phyloP scores from a whole-genome alignment of 2,888 invertebrate species.

The Eumacrocentrus americanus region DNA sequence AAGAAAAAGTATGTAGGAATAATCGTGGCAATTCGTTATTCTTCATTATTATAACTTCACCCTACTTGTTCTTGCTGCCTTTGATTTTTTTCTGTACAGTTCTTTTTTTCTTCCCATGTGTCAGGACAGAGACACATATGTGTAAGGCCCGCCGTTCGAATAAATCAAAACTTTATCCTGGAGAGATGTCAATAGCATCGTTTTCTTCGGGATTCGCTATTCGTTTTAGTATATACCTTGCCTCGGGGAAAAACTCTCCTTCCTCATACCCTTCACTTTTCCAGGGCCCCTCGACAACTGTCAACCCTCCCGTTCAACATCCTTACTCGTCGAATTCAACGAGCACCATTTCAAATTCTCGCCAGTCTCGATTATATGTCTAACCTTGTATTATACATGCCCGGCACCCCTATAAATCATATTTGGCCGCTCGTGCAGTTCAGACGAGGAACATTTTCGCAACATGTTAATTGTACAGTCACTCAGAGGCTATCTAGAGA shows the following conservation, averaged over 20 bases:
- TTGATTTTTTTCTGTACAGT: too few relatives aligned
- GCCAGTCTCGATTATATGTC: neutral
- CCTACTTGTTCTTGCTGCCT: too few relatives aligned
- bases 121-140: conserved; percentile 8
- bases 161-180: conserved; percentile 43
- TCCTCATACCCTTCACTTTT: conserved; percentile 8
- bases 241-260: conserved; percentile 11
- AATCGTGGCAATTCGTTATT: neutral
- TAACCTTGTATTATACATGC: neutral
- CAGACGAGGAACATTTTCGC: too few relatives aligned
- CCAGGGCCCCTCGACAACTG: conserved; percentile 14
- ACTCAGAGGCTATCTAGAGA: neutral
- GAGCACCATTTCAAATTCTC: conserved; percentile 2
- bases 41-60: neutral
- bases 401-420: neutral
- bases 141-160: conserved; percentile 32
- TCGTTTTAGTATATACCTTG: conserved; percentile 28
- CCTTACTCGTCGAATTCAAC: conserved; percentile 3
- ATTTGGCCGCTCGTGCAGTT: neutral
- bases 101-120: conserved; percentile 20
- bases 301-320: conserved; percentile 14
- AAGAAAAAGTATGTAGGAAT: too few relatives aligned
- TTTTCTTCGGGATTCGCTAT: conserved; percentile 38
- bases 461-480: too few relatives aligned
- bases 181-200: conserved; percentile 43